Conservation (phyloP, 2,888 invertebrate genomes). For the Platycnemis pennipes region DNA sequence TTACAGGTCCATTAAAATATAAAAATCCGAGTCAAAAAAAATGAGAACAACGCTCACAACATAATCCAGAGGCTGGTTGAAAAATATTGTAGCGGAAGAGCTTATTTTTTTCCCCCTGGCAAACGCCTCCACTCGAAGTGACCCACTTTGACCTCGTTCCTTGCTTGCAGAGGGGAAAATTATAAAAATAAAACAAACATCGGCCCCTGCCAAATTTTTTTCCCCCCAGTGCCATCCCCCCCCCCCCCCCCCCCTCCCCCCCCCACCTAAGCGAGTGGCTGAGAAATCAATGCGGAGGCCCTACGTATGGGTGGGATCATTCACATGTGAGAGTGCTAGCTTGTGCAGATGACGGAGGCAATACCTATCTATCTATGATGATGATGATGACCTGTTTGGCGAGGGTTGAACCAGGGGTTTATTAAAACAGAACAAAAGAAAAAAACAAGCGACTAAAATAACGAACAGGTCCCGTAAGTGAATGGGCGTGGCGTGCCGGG, state of each 20-base stretch:
- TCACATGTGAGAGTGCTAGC: neutral
- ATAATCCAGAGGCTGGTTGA: neutral
- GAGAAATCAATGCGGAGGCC: neutral
- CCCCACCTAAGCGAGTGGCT: neutral
- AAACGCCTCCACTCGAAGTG: slow-evolving; percentile 8
- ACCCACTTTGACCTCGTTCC: neutral
- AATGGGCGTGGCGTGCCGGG: neutral
- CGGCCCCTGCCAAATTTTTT: neutral
- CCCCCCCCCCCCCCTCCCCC: too few relatives aligned
- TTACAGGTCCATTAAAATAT: too few relatives aligned
- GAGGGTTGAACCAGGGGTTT: neutral
- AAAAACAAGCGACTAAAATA: neutral
- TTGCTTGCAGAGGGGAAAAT: neutral
- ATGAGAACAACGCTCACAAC: neutral
- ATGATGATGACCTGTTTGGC: neutral
- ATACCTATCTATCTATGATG: neutral
- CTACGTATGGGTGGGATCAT: neutral
- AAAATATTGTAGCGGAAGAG: neutral
- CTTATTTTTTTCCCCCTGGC: neutral
- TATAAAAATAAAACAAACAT: neutral
- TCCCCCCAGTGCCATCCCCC: neutral
- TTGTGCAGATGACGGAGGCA: neutral
- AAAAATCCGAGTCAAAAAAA: neutral
- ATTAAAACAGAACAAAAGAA: neutral
- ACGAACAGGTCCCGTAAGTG: neutral